These are phyloP conservation scores for Dione vanillae DNA, from an alignment of 2,888 invertebrate species.

Conservation along the genomic window DNA sequence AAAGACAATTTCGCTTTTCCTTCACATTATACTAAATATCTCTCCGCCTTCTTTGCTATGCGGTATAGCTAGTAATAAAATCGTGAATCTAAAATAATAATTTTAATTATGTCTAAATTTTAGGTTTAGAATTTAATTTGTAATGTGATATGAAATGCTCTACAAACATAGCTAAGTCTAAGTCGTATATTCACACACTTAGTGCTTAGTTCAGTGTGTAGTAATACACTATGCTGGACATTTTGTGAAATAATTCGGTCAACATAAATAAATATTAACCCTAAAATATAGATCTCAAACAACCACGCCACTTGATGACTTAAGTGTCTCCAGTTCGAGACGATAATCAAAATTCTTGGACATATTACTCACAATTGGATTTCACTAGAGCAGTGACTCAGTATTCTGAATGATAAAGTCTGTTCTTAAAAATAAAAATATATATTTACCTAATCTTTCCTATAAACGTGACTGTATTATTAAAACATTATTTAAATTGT, in stretches of 20 bases:
- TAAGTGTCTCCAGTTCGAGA: slow-evolving; percentile 20
- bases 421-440: slow-evolving; percentile 3
- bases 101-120: too few species aligned
- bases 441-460: not conserved
- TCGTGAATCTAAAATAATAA: too few species aligned
- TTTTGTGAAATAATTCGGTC: slow-evolving; percentile 16
- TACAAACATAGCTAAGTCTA: too few species aligned
- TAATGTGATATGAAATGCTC: not conserved
- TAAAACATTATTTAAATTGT: not conserved
- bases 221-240: too few species aligned
- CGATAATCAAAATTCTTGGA: slow-evolving; percentile 42
- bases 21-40: too few species aligned
- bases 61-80: too few species aligned
- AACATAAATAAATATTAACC: slow-evolving; percentile 22
- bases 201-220: too few species aligned
- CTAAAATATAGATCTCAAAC: slow-evolving; percentile 19
- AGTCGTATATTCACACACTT: too few species aligned
- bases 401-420: slow-evolving; percentile 11
- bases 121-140: too few species aligned
- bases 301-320: slow-evolving; percentile 26
- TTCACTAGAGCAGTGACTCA: slow-evolving; percentile 40
- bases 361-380: slow-evolving; percentile 41
- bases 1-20: too few species aligned
- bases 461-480: slow-evolving; percentile 12
- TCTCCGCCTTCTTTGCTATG: too few species aligned